phyloP scores from a whole-genome alignment of 2,113 vertebrate genomes.

The Psittacula cyanocephala region DNA sequence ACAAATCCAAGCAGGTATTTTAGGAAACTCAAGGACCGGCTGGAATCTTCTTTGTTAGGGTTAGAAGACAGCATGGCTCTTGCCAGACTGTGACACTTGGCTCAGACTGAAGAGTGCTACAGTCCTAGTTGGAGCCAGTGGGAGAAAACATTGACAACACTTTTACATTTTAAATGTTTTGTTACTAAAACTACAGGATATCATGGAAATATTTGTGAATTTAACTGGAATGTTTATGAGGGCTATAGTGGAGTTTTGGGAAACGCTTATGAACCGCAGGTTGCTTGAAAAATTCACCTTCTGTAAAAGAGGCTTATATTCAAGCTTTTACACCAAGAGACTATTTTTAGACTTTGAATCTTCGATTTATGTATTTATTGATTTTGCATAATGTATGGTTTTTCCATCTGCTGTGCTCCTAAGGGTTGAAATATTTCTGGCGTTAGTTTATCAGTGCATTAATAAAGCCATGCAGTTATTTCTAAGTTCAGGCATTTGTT shows the following conservation, averaged over 20 bases:
- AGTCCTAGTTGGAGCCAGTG: neutral
- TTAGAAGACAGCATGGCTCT: neutral
- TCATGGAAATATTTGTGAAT: neutral
- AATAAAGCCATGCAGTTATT: neutral
- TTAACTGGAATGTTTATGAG: neutral
- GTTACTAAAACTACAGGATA: neutral
- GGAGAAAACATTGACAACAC: neutral
- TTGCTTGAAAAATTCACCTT: neutral
- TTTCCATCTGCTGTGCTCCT: neutral
- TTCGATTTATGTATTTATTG: neutral
- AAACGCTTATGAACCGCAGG: neutral
- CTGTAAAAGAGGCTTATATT: neutral
- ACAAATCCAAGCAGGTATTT: neutral
- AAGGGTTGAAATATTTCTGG: neutral
- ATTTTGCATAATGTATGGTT: neutral
- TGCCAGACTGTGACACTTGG: neutral
- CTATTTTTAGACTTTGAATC: neutral
- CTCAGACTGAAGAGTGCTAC: neutral
- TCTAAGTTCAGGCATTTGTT: neutral
- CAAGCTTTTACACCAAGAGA: neutral
- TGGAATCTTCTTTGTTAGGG: neutral
- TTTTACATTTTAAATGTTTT: neutral
- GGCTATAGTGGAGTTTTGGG: neutral
- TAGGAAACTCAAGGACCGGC: neutral
- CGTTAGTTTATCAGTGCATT: neutral